These are phyloP conservation scores for Paramisgurnus dabryanus DNA, from an alignment of 2,113 vertebrate genomes.

Conservation along the genomic window DNA sequence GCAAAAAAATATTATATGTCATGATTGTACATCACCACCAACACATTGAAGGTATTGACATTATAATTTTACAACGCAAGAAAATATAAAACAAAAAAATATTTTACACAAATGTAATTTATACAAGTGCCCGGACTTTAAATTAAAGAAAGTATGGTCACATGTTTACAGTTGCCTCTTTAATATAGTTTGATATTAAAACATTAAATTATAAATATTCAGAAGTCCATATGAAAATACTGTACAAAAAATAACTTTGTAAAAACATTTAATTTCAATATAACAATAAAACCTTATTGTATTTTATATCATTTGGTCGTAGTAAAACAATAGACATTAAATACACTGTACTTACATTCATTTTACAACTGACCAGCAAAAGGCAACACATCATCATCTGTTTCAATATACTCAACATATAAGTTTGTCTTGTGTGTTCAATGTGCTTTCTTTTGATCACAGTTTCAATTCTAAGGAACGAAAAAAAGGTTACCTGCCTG, in stretches of 20 bases:
- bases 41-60: conserved; percentile 17
- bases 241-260: conserved; percentile 91
- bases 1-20: conserved; percentile 33
- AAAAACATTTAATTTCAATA: conserved; percentile 85
- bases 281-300: conserved; percentile 59
- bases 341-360: conserved; percentile 84
- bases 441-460: not conserved
- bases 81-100: not conserved
- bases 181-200: conserved; percentile 10
- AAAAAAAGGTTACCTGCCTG: not conserved
- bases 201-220: conserved; percentile 71
- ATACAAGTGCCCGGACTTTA: not conserved
- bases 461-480: conserved; percentile 4
- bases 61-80: conserved; percentile 32
- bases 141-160: conserved; percentile 19
- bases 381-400: conserved; percentile 20
- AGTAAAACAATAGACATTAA: conserved; percentile 74
- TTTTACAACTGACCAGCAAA: conserved; percentile 59
- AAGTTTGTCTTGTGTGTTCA: not conserved
- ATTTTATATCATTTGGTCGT: conserved; percentile 78
- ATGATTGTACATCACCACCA: conserved; percentile 23
- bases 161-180: conserved; percentile 13
- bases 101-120: not conserved
- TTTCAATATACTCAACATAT: not conserved
- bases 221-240: conserved; percentile 73